Percentiles rank a stretch among this genome's conserved stretches.
phyloP scores from a whole-genome alignment of 2,888 invertebrate species.

The Alviniconcha strummeri region DNA sequence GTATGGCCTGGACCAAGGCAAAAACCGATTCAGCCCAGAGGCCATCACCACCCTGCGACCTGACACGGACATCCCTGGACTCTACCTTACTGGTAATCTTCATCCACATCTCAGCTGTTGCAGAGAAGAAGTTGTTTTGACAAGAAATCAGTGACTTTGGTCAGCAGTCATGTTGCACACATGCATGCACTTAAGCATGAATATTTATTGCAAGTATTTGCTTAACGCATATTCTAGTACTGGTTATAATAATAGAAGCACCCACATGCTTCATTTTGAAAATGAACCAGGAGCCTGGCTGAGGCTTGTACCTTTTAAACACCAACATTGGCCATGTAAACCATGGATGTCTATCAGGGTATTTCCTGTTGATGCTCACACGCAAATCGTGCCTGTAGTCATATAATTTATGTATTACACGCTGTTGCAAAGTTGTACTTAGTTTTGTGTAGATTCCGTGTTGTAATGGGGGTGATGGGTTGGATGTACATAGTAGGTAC shows the following conservation, averaged over 20 bases:
- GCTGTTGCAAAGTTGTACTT: background rate
- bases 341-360: too few species aligned
- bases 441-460: background rate
- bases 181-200: background rate
- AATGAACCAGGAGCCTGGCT: too few species aligned
- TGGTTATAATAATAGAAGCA: background rate
- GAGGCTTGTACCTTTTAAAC: background rate
- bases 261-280: too few species aligned
- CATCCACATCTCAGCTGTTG: too few species aligned
- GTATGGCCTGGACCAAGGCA: slow-evolving; percentile 66
- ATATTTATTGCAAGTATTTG: background rate
- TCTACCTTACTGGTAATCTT: slow-evolving; percentile 67
- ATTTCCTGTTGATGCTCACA: too few species aligned
- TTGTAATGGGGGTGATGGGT: too few species aligned
- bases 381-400: too few species aligned
- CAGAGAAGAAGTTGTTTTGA: too few species aligned
- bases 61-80: slow-evolving; percentile 69
- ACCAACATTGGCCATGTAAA: too few species aligned
- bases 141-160: background rate
- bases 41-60: slow-evolving; percentile 64
- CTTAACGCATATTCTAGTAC: background rate
- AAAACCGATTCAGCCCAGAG: slow-evolving; percentile 57
- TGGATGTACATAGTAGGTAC: too few species aligned
- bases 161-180: background rate
- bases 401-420: background rate